A percentile compares a stretch with the other conserved stretches of the same genome.
These are phyloP conservation scores for Osmerus eperlanus DNA, from an alignment of 2,113 vertebrate genomes.

Conservation along the genomic window DNA sequence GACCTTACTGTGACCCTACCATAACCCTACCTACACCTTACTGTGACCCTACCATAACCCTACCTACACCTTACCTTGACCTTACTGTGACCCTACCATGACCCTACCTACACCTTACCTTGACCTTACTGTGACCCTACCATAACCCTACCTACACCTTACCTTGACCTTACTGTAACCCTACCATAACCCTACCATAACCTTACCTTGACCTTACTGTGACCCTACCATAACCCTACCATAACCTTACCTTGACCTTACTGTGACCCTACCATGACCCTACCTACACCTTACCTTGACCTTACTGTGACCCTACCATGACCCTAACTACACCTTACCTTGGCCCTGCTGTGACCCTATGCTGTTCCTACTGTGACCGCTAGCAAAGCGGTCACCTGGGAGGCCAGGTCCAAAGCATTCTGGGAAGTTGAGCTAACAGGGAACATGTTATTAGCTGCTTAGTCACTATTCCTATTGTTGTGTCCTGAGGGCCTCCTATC, in stretches of 20 bases:
- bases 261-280: conserved; percentile 24
- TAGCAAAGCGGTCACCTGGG: background rate
- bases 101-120: too few relatives aligned
- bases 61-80: background rate
- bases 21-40: background rate
- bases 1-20: too few relatives aligned
- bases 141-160: too few relatives aligned
- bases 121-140: too few relatives aligned
- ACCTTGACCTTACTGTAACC: too few relatives aligned
- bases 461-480: background rate
- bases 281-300: background rate
- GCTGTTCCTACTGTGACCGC: background rate
- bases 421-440: conserved; percentile 4
- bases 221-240: too few relatives aligned
- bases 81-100: too few relatives aligned
- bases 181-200: too few relatives aligned
- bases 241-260: background rate
- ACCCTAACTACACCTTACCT: too few relatives aligned
- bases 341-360: conserved; percentile 20
- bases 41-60: conserved; percentile 23
- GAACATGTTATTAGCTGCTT: background rate
- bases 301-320: background rate
- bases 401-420: background rate
- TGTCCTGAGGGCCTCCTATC: background rate
- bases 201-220: too few relatives aligned